Evolutionary conservation across 2,797 vertebrate genomes (phyloP).

Genomic region (Acridotheres tristis): DNA sequence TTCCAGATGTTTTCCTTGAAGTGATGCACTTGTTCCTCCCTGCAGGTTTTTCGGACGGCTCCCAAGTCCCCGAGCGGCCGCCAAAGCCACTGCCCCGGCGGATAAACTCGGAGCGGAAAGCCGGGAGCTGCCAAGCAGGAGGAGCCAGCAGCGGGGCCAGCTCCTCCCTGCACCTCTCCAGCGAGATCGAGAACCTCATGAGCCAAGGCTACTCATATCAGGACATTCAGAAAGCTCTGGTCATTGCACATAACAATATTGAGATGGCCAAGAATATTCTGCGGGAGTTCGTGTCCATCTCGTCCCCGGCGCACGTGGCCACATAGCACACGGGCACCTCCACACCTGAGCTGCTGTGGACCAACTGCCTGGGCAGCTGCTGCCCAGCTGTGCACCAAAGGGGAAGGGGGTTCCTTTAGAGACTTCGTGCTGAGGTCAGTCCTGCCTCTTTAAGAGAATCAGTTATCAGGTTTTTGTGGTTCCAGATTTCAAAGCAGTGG

Average conservation of each 20-base stretch:
- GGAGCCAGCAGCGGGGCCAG: constrained; percentile 12
- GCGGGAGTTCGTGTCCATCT: constrained; percentile 94
- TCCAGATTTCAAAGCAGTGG: constrained; percentile 75
- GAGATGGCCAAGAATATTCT: constrained; percentile 99
- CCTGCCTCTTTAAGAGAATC: constrained; percentile 63
- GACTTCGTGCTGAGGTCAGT: constrained; percentile 61
- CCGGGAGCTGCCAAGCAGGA: constrained; percentile 73
- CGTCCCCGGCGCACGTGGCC: constrained; percentile 89
- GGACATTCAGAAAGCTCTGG: constrained; percentile 98
- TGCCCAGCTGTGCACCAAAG: constrained; percentile 52
- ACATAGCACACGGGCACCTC: constrained; percentile 83
- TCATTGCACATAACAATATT: constrained; percentile 98
- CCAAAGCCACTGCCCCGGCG: constrained; percentile 93
- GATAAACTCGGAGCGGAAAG: constrained; percentile 92
- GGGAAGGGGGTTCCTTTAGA: constrained; percentile 67
- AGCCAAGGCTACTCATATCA: constrained; percentile 97
- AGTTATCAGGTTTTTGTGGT: constrained; percentile 69
- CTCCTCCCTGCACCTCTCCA: constrained; percentile 83
- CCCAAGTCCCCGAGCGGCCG: constrained; percentile 91
- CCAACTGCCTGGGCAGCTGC: constrained; percentile 50
- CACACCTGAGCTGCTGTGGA: constrained; percentile 52
- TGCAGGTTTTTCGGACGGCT: constrained; percentile 82
- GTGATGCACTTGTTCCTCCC: neutral
- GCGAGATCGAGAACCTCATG: constrained; percentile 94
- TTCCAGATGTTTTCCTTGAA: neutral